A percentile compares a stretch with the other conserved stretches of the same genome.
These are phyloP conservation scores for Ardeotis arabs DNA, from an alignment of 2,113 vertebrate genomes.

Conservation along the genomic window DNA sequence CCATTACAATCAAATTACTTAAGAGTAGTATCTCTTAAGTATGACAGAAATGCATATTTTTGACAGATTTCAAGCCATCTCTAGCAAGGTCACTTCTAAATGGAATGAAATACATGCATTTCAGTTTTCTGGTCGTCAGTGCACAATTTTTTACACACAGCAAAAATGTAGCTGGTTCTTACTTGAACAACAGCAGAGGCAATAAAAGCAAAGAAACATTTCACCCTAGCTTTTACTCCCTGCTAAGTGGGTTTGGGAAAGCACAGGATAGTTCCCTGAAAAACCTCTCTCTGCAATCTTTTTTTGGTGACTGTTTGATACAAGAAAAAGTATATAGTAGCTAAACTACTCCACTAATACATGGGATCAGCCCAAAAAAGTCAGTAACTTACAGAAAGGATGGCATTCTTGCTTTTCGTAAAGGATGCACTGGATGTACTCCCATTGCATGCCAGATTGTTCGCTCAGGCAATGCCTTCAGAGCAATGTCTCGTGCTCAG, in stretches of 20 bases:
- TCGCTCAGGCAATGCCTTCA: neutral
- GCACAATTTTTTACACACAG: neutral
- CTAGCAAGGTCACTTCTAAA: slow-evolving; percentile 16
- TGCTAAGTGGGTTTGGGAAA: neutral
- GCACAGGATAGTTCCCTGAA: neutral
- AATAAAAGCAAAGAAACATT: neutral
- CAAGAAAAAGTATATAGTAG: neutral
- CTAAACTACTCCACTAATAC: neutral
- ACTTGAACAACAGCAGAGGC: neutral
- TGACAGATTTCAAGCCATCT: neutral
- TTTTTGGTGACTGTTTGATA: neutral
- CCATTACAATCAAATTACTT: slow-evolving; percentile 35
- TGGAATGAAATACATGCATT: neutral
- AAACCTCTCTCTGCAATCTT: neutral
- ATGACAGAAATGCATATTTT: slow-evolving; percentile 32
- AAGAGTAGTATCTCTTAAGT: slow-evolving; percentile 11
- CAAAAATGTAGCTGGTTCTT: neutral
- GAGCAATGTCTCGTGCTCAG: neutral
- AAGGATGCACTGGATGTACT: neutral
- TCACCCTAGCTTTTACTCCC: neutral
- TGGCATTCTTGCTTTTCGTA: neutral
- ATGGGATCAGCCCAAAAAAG: neutral
- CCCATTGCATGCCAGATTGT: neutral
- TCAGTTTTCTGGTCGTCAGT: neutral
- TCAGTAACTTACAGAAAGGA: neutral